Percentiles rank a stretch among this genome's conserved stretches.
Evolutionary conservation across 2,888 invertebrate genomes (phyloP).

Genomic region (Pheosia gnoma): DNA sequence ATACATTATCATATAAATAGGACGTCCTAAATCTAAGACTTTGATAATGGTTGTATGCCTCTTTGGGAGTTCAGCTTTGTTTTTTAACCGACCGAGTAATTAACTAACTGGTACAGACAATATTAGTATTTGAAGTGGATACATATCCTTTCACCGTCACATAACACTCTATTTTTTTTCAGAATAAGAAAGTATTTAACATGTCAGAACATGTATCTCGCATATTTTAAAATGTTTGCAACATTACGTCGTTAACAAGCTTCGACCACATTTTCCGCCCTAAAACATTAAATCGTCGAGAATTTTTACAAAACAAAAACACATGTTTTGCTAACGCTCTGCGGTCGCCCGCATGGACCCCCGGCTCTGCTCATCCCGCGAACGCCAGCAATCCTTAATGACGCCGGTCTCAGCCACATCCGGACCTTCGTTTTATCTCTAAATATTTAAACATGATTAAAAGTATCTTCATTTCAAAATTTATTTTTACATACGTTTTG

Average conservation of each 20-base stretch:
- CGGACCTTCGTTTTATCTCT: conserved; percentile 1
- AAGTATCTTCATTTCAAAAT: neutral
- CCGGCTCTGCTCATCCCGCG: neutral
- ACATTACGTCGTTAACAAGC: neutral
- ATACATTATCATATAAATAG: too few relatives aligned
- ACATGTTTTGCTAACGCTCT: neutral
- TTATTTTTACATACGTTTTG: neutral
- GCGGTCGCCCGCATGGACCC: neutral
- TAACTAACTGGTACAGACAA: too few relatives aligned
- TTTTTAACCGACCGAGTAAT: too few relatives aligned
- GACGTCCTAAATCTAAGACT: too few relatives aligned
- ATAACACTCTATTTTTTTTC: too few relatives aligned
- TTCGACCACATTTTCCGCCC: neutral
- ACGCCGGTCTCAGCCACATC: neutral
- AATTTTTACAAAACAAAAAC: neutral
- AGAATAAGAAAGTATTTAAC: too few relatives aligned
- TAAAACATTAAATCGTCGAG: neutral
- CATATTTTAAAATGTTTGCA: neutral
- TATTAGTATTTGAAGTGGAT: too few relatives aligned
- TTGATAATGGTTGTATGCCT: too few relatives aligned
- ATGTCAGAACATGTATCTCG: too few relatives aligned
- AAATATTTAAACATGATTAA: conserved; percentile 1
- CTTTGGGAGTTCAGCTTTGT: too few relatives aligned
- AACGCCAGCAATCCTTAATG: neutral
- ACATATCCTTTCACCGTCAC: too few relatives aligned